Conservation (phyloP, 2,797 vertebrate genomes). For the Naso thynnoides region DNA sequence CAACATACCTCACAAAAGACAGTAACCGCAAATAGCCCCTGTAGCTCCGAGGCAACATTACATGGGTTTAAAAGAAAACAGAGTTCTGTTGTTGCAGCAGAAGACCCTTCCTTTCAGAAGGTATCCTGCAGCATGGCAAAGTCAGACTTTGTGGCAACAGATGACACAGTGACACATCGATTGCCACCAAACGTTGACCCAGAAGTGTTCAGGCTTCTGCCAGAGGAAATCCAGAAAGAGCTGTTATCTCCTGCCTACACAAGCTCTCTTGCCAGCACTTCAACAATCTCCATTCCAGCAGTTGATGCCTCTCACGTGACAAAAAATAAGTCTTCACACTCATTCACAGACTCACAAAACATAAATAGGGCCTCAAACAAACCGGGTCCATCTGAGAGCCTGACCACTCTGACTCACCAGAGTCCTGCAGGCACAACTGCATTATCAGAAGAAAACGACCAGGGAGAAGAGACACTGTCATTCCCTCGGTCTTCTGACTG, state of each 20-base stretch:
- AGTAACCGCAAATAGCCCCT: slow-evolving; percentile 16
- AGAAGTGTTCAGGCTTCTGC: slow-evolving; percentile 89
- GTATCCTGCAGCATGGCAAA: slow-evolving; percentile 16
- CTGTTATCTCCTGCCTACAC: slow-evolving; percentile 72
- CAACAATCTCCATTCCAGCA: not conserved
- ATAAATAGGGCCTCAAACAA: not conserved
- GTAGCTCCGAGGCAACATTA: slow-evolving; percentile 25
- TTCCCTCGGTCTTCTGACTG: slow-evolving; percentile 46
- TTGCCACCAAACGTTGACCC: slow-evolving; percentile 84
- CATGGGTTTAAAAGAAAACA: slow-evolving; percentile 28
- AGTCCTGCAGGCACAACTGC: slow-evolving; percentile 4
- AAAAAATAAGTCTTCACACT: slow-evolving; percentile 1
- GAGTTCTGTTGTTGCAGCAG: slow-evolving; percentile 43
- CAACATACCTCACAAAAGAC: slow-evolving; percentile 18
- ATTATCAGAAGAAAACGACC: slow-evolving; percentile 3
- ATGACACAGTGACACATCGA: not conserved
- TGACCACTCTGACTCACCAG: not conserved
- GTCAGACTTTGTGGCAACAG: not conserved
- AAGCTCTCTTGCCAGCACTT: slow-evolving; percentile 19
- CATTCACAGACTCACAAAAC: slow-evolving; percentile 16
- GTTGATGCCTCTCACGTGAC: not conserved
- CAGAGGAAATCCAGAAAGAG: slow-evolving; percentile 89
- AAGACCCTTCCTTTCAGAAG: slow-evolving; percentile 1
- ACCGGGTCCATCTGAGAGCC: slow-evolving; percentile 8
- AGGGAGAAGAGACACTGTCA: slow-evolving; percentile 23